Evolutionary conservation across 2,888 invertebrate species (phyloP), one percentile per base, ranked within the genome.

Genomic region (Notocelia uddmanniana): DNA sequence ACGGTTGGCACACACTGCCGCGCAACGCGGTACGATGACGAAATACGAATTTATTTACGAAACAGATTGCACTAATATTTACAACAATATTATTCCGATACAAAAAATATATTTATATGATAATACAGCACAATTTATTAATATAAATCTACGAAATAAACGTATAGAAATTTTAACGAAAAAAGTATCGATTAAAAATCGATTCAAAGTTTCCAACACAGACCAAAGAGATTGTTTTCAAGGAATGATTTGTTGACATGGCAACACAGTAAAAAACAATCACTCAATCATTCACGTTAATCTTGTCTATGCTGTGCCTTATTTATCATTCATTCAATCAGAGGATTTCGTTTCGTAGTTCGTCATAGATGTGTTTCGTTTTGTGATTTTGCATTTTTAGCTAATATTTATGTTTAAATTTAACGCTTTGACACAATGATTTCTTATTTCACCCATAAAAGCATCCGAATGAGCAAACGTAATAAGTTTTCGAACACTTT

Each of bases 271-370:
- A 21, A 37, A 13, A 31, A 13, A 13, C 1, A 18, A 34, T 41
- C 52, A 59, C 63, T 73, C 69, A 62, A 13, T 64, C 69, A 54
- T 69, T 69, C 69, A 69, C 26, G 69, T 69, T 50, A 62, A 60
- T 70, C 54, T 59, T 59, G 58, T 69, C 68, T 63, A 58, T 75
- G 58, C 60, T 63, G 54, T 75, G 58, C 60, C 58, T 59, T 54
- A 69, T 45, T 59, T 59, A n/a, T 73, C 74, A 70, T 69, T 73
- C 74, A 69, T 50, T 74, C 73, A 68, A 48, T 74, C 64, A 73
- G 73, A 74, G 69, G 69, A 74, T 86, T 86, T 87, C 81, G 82
- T 88, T 89, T 89, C 88, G 81, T 89, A 86, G 89, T 89, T 91
- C 89, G 85, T 88, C 73, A 68, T 74, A 73, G 76, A 73, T 73